Conservation (phyloP, 1,140 invertebrate genomes). For the Phocides pigmalion region DNA sequence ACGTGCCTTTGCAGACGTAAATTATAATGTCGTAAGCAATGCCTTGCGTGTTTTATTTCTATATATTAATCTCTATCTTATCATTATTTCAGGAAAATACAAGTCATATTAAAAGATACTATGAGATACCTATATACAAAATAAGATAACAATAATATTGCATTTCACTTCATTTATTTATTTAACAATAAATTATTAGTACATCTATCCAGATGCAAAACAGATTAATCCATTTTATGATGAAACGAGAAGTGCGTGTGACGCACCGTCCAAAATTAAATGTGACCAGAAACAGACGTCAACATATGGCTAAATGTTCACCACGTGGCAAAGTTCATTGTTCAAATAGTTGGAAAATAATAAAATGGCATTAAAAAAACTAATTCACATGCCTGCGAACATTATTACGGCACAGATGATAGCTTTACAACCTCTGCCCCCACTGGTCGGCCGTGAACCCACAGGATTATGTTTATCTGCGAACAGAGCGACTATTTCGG, state of each 20-base stretch:
- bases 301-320: conserved; percentile 30
- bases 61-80: not conserved
- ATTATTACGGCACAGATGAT: conserved; percentile 55
- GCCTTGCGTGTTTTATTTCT: too few species aligned
- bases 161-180: too few species aligned
- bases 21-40: too few species aligned
- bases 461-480: conserved; percentile 59
- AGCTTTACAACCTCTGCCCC: conserved; percentile 51
- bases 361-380: conserved; percentile 31
- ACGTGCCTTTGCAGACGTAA: not conserved
- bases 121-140: too few species aligned
- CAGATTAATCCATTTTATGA: not conserved
- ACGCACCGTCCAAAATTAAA: conserved; percentile 29
- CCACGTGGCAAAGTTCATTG: conserved; percentile 50
- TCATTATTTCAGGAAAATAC: too few species aligned
- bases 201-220: too few species aligned
- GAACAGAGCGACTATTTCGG: conserved; percentile 64
- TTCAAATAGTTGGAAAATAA: conserved; percentile 38
- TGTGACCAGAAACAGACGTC: conserved; percentile 33
- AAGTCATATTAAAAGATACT: too few species aligned
- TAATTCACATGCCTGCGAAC: conserved; percentile 43
- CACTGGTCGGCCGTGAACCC: conserved; percentile 65
- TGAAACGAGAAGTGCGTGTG: not conserved
- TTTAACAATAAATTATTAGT: too few species aligned
- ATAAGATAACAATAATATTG: too few species aligned